These are phyloP conservation scores for Bombus superbus DNA, from an alignment of 1,140 invertebrate genomes.

Conservation along the genomic window DNA sequence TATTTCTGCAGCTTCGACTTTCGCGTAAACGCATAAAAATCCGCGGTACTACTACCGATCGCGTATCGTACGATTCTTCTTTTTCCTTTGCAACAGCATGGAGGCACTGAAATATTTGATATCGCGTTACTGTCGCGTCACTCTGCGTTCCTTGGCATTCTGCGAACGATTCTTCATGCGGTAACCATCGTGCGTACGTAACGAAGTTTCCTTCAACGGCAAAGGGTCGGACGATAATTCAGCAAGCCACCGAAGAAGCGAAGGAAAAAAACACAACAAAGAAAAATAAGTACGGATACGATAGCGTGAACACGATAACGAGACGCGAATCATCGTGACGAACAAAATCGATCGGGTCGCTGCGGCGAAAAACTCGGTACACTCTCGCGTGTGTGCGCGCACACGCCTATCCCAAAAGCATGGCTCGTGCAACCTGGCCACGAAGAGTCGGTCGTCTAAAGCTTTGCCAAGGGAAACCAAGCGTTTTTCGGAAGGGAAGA, in stretches of 20 bases:
- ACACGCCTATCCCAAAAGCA: background rate
- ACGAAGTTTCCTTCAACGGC: background rate
- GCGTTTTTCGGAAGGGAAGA: background rate
- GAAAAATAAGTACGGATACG: constrained; percentile 23
- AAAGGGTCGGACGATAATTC: background rate
- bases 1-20: background rate
- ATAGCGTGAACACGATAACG: background rate
- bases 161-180: background rate
- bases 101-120: background rate
- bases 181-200: background rate
- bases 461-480: background rate
- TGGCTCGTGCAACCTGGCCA: background rate
- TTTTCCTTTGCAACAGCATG: too few relatives aligned
- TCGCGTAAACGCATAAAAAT: background rate
- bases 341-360: background rate
- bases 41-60: too few relatives aligned
- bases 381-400: background rate
- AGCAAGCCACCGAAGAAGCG: constrained; percentile 12
- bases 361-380: background rate
- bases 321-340: background rate
- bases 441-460: background rate
- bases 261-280: constrained; percentile 24
- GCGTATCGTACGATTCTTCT: too few relatives aligned
- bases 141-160: background rate
- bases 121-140: background rate